Percentiles rank a stretch among this genome's conserved stretches.
phyloP scores from a whole-genome alignment of 2,888 invertebrate species.

The Hirtodrosophila duncani region DNA sequence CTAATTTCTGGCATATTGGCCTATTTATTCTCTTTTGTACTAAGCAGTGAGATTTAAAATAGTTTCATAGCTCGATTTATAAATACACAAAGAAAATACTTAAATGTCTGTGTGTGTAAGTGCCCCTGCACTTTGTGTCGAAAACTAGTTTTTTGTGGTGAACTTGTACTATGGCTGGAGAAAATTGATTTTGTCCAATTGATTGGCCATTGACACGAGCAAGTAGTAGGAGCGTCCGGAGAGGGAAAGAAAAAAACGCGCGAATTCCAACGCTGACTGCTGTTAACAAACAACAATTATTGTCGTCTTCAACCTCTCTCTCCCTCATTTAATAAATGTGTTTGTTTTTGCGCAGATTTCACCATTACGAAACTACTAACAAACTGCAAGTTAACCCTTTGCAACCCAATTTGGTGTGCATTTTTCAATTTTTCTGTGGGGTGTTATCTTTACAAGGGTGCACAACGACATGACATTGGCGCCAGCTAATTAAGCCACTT shows the following conservation, averaged over 20 bases:
- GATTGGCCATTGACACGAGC: conserved; percentile 10
- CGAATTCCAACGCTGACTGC: conserved; percentile 18
- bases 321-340: too few species aligned
- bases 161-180: not conserved
- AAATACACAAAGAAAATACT: conserved; percentile 24
- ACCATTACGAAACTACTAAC: conserved; percentile 7
- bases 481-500: conserved; percentile 7
- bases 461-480: too few species aligned
- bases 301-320: conserved; percentile 1
- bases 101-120: conserved; percentile 3
- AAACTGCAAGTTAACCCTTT: conserved; percentile 5
- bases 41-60: conserved; percentile 3
- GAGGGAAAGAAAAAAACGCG: conserved; percentile 3
- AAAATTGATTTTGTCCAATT: not conserved
- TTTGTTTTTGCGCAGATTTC: too few species aligned
- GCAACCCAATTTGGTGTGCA: not conserved
- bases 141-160: conserved; percentile 49
- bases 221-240: too few species aligned
- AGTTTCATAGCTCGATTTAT: conserved; percentile 25
- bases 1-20: conserved; percentile 1
- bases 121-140: conserved; percentile 13
- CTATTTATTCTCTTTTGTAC: conserved; percentile 5
- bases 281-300: conserved; percentile 20
- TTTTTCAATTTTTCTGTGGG: not conserved
- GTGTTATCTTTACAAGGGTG: conserved; percentile 1